Conservation (phyloP, 2,113 vertebrate genomes). For the Microcebus murinus region DNA sequence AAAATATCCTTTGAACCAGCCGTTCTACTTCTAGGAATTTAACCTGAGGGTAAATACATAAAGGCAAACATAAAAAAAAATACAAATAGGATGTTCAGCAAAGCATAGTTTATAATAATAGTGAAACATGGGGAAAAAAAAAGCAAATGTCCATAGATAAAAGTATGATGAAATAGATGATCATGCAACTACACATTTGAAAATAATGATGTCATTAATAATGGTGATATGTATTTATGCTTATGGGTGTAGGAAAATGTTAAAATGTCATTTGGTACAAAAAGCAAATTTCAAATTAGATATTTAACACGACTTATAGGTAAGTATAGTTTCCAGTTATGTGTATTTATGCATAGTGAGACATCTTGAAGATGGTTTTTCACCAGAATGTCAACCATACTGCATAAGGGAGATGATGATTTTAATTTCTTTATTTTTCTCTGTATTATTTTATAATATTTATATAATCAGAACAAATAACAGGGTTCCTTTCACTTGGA, state of each 20-base stretch:
- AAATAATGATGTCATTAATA: not conserved
- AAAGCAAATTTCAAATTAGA: not conserved
- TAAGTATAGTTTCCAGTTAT: not conserved
- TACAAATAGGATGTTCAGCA: not conserved
- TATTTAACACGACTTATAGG: not conserved
- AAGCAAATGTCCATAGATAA: not conserved
- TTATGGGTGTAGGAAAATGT: not conserved
- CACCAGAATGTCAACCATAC: not conserved
- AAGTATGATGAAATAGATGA: not conserved
- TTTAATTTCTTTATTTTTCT: not conserved
- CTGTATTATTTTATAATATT: not conserved
- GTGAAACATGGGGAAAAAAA: not conserved
- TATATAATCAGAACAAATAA: not conserved
- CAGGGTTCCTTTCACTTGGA: not conserved
- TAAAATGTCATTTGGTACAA: not conserved
- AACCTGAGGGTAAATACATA: not conserved
- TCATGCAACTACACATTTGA: not conserved
- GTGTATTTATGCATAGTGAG: not conserved
- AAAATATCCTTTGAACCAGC: not conserved
- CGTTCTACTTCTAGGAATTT: slow-evolving; percentile 5
- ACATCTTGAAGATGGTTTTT: not conserved
- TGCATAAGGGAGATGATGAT: not conserved
- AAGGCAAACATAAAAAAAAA: not conserved
- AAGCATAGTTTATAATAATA: not conserved
- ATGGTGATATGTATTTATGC: not conserved